Base-by-base conservation (phyloP, 2,888 invertebrate genomes). In the Yponomeuta sedellus region DNA sequence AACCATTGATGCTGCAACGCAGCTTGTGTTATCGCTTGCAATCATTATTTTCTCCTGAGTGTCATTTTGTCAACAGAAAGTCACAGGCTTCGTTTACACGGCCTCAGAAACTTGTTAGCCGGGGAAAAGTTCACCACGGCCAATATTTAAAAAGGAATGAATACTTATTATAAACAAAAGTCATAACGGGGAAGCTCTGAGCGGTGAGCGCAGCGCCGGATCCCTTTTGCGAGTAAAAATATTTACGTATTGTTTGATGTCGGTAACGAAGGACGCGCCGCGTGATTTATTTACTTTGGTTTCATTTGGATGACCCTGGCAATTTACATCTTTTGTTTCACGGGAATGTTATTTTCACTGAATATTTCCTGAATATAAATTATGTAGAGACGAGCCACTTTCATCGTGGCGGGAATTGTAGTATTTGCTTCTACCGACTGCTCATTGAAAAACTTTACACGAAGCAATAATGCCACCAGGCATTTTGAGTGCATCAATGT, bases 251-350 rank as follows among this genome's bases (percentile, higher is more conserved):
- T 72, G 73, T 72, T 73, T 71, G 72, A 69, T 70, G 69, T 70
- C 68, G 67, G 62, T 72, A 73, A 70, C 70, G 69, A 70, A 71
- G 71, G 70, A 67, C 70, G 44, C 44, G 67, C 64, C 66, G 66
- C 63, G 64, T 70, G 70, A 75, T 74, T 74, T 72, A 73, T 74
- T 75, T 74, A 71, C 71, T 73, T 52, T 10, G 44, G 44, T 52
- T 52, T 52, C 44, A 52, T 52, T 73, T 71, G 75, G 74, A 52
- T 52, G 44, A 52, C 44, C 16, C 16, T 52, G 44, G 44, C 44
- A 16, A 16, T 16, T 16, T 52, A 16, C 12, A 52, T 52, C 16
- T 52, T 52, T 52, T 52, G 44, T 52, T 52, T 52, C 44, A 52
- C 44, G 44, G 44, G 44, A 16, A 52, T 3, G 16, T 34, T 34